Evolutionary conservation across 1,140 invertebrate genomes (phyloP).

Genomic region (Gonatopus flavifemur): DNA sequence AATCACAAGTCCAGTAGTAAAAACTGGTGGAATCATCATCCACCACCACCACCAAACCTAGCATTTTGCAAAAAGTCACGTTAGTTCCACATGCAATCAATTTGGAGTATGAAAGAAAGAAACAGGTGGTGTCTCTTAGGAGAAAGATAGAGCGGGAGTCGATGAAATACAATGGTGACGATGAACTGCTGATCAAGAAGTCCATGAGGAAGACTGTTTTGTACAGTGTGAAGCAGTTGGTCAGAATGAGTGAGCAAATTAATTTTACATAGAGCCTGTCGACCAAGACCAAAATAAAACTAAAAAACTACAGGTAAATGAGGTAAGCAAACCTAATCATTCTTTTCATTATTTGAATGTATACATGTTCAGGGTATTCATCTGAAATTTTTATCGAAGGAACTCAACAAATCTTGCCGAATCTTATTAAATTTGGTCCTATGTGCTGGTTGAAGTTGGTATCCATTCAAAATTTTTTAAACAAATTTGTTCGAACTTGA

Average conservation of each 20-base stretch:
- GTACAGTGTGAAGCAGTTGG: conserved; percentile 33
- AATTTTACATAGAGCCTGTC: conserved; percentile 19
- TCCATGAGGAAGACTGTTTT: conserved; percentile 36
- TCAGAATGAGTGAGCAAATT: conserved; percentile 36
- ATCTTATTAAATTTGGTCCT: too few relatives aligned
- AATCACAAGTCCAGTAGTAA: too few relatives aligned
- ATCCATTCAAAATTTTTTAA: too few relatives aligned
- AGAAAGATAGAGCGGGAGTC: conserved; percentile 24
- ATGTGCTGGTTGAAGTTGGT: too few relatives aligned
- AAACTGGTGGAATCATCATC: conserved; percentile 27
- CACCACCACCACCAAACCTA: conserved; percentile 15
- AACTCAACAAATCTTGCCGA: too few relatives aligned
- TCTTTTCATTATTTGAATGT: too few relatives aligned
- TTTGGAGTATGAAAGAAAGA: conserved; percentile 20
- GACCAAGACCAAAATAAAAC: conserved; percentile 14
- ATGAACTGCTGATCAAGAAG: conserved; percentile 49
- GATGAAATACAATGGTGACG: conserved; percentile 24
- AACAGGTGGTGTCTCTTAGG: conserved; percentile 25
- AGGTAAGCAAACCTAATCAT: conserved; percentile 39
- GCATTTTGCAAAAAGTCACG: conserved; percentile 33
- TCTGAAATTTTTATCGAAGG: too few relatives aligned
- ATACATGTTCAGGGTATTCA: too few relatives aligned
- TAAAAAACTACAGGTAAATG: conserved; percentile 39
- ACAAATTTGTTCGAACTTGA: too few relatives aligned
- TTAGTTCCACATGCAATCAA: conserved; percentile 22